A percentile compares a stretch with the other conserved stretches of the same genome.
These are phyloP conservation scores for Pteruthius melanotis DNA, from an alignment of 2,113 vertebrate genomes.

Conservation along the genomic window DNA sequence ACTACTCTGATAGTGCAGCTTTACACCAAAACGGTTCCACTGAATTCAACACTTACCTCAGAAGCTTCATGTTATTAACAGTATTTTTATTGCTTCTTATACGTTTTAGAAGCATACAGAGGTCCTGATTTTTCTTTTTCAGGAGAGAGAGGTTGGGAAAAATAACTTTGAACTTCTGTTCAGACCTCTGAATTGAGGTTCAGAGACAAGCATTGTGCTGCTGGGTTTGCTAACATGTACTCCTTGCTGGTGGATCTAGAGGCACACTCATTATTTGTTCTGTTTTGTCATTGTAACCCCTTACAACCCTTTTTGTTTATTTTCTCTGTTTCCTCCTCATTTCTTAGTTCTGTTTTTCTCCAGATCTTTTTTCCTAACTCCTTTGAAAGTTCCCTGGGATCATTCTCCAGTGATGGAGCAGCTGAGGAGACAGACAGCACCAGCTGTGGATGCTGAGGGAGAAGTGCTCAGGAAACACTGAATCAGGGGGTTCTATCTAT, in stretches of 20 bases:
- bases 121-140: neutral
- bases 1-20: neutral
- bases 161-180: neutral
- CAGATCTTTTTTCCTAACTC: neutral
- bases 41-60: neutral
- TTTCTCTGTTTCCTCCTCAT: neutral
- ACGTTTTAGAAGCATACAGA: neutral
- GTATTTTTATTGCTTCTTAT: neutral
- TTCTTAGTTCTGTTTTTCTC: neutral
- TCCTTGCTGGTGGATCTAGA: neutral
- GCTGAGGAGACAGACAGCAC: neutral
- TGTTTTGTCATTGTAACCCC: neutral
- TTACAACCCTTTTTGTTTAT: neutral
- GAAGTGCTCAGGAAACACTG: neutral
- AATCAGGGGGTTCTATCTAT: neutral
- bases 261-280: neutral
- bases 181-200: no score
- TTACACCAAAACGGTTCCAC: neutral
- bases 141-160: neutral
- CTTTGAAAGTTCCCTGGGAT: neutral
- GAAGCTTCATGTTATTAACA: neutral
- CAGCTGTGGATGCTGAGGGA: neutral
- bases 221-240: rapidly evolving
- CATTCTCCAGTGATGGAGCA: neutral
- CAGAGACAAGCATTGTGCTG: neutral